A percentile compares a stretch with the other conserved stretches of the same genome.
phyloP scores from a whole-genome alignment of 2,113 vertebrate species.

The Coptodon bakossiorum region DNA sequence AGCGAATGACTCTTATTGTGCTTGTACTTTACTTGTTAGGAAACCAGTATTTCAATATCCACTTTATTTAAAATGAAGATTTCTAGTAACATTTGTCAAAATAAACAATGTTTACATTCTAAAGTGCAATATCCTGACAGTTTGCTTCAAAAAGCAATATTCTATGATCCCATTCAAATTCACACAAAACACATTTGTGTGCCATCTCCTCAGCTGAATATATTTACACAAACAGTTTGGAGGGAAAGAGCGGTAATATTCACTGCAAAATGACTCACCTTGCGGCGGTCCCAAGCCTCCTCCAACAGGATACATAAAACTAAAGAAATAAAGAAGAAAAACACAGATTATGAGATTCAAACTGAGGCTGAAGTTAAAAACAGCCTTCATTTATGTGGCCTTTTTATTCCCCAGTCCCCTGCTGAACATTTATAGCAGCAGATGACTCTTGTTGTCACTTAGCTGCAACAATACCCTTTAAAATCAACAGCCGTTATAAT shows the following conservation, averaged over 20 bases:
- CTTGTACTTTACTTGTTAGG: background rate
- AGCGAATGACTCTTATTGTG: background rate
- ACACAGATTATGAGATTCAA: slow-evolving; percentile 32
- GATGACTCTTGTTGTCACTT: background rate
- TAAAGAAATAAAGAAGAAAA: slow-evolving; percentile 50
- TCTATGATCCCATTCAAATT: background rate
- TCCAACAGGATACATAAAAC: slow-evolving; percentile 94
- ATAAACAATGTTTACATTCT: background rate
- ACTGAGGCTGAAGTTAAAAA: background rate
- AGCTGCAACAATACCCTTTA: background rate
- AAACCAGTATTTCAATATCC: background rate
- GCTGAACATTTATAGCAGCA: background rate
- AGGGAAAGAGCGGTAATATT: background rate
- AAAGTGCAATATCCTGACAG: background rate
- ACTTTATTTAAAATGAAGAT: background rate
- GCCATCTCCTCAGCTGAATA: background rate
- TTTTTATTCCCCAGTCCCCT: background rate
- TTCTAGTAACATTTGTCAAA: background rate
- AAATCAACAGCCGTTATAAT: background rate
- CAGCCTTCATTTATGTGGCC: background rate
- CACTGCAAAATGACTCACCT: slow-evolving; percentile 74
- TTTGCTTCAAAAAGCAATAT: background rate
- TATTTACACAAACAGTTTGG: background rate
- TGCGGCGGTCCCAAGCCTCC: slow-evolving; percentile 85
- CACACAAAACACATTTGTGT: background rate